Base-by-base conservation (phyloP, 2,797 vertebrate genomes). In the Cottoperca gobio region DNA sequence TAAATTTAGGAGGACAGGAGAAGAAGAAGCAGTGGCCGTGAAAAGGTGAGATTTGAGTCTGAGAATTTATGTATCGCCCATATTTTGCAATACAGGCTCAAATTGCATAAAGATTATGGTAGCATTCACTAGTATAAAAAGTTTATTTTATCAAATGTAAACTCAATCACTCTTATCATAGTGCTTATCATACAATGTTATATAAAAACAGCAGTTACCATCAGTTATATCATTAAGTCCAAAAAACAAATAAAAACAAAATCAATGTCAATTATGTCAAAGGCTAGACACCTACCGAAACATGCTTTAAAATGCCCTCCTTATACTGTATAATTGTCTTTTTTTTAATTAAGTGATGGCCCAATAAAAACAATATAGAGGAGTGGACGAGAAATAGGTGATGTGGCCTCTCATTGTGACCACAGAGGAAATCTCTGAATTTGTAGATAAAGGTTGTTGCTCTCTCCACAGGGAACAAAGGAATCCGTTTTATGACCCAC, bases 351-450 rank as follows among this genome's bases (percentile, higher is more conserved):
- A 83, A 83, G 68, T 50, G 62, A 81, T 80, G 84, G 59, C 73
- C 86, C 78, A 79, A 54, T 88, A 88, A 89, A 85, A 82, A 16
- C 73, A 78, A 69, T 62, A 33, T 17, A 55, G 49, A 55, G 55
- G 57, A 78, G 35, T 66, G 50, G 42, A 72, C 57, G 68, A 82
- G 48, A 92, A 84, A 85, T 73, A 75, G 70, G 73, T 84, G 74
- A 78, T 39, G 73, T 75, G 78, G 78, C 88, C 80, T 88, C 82
- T 70, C 88, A 79, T 82, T 88, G 77, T 81, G 80, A 86, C 87
- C 88, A 85, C 86, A 88, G 87, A 89, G 87, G 86, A 91, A 91
- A 90, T 89, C 86, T 88, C 68, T 85, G 74, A 90, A 90, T 89
- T 82, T 88, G 83, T 85, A 88, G 83, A 92, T 87, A 91, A 91